Base-by-base conservation (phyloP, 2,113 vertebrate species). In the Catharus fuscescens region DNA sequence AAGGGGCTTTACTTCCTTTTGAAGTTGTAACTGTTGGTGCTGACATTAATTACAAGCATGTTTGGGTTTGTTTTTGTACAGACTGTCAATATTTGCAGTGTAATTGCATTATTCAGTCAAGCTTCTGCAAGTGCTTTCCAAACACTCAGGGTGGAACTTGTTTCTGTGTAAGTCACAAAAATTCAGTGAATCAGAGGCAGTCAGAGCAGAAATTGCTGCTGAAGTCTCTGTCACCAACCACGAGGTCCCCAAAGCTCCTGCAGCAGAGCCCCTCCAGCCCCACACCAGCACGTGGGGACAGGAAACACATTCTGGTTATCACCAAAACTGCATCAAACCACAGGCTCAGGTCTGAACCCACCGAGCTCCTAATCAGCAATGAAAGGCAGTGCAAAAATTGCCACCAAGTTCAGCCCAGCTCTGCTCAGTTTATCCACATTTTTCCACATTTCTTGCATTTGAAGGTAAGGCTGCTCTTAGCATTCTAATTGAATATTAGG, bases 51-150 rank as follows among this genome's bases (percentile, higher is more conserved):
- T 67, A 77, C 42, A 26, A 59, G 34, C 4, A 0, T 56, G 73
- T 71, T 85, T 74, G 80, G 61, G 28, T 81, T 94, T 89, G 92
- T 53, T 94, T 94, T 71, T 24, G 56, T 91, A 29, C 48, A 65
- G 78, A 65, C 28, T 85, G 90, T 76, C 78, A 91, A 72, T 85
- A 91, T 83, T 94, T 87, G 80, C 65, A n/a, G n/a, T 67, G 62
- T 3, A 67, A 81, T 84, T 62, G 21, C 15, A 1, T 81, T 91
- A 77, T 94, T 94, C 32, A 81, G 84, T 52, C 84, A 64, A 79
- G 66, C 69, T 83, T 45, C 74, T 76, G 47, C 38, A n/a, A 82
- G 82, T 36, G 86, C 62, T 95, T 95, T 80, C 76, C 88, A 85
- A 93, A 76, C 65, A 42, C 65, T 78, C 64, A 0, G 7, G 2